Percentiles rank a stretch among this genome's conserved stretches.
Conservation (phyloP, 2,113 vertebrate genomes). For the Abramis brama region DNA sequence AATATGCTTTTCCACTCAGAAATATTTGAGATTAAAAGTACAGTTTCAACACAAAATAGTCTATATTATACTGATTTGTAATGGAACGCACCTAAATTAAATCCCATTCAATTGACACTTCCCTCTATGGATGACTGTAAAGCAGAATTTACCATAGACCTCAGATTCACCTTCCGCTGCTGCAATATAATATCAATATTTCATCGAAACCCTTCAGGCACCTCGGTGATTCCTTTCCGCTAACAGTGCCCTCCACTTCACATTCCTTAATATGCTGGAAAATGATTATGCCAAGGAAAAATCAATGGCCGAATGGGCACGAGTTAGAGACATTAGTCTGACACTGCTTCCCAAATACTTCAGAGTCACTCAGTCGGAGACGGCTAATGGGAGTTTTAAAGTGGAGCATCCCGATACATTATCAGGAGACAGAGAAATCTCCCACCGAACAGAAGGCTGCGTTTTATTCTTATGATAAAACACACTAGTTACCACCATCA, state of each 20-base stretch:
- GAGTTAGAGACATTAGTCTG: slow-evolving; percentile 75
- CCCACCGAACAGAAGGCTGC: slow-evolving; percentile 11
- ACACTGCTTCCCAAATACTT: slow-evolving; percentile 69
- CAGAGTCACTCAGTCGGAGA: slow-evolving; percentile 60
- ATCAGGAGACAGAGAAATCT: slow-evolving; percentile 36
- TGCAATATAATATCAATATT: slow-evolving; percentile 32
- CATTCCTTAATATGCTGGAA: slow-evolving; percentile 71
- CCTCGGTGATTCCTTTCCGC: slow-evolving; percentile 36
- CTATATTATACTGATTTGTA: background rate
- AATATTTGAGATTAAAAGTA: background rate
- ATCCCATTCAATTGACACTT: background rate
- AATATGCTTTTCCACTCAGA: background rate
- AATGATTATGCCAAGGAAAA: slow-evolving; percentile 67
- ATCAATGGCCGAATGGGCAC: slow-evolving; percentile 68
- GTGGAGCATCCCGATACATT: slow-evolving; percentile 1
- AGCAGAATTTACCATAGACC: slow-evolving; percentile 22
- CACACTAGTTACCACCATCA: slow-evolving; percentile 19
- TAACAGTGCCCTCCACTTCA: slow-evolving; percentile 52
- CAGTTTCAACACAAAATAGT: background rate
- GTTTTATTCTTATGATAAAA: slow-evolving; percentile 54
- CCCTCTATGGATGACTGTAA: background rate
- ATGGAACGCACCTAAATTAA: background rate
- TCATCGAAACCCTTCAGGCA: slow-evolving; percentile 10
- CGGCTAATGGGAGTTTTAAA: slow-evolving; percentile 60
- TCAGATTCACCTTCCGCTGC: slow-evolving; percentile 36